phyloP scores from a whole-genome alignment of 1,140 invertebrate species.

The Bactericera cockerelli region DNA sequence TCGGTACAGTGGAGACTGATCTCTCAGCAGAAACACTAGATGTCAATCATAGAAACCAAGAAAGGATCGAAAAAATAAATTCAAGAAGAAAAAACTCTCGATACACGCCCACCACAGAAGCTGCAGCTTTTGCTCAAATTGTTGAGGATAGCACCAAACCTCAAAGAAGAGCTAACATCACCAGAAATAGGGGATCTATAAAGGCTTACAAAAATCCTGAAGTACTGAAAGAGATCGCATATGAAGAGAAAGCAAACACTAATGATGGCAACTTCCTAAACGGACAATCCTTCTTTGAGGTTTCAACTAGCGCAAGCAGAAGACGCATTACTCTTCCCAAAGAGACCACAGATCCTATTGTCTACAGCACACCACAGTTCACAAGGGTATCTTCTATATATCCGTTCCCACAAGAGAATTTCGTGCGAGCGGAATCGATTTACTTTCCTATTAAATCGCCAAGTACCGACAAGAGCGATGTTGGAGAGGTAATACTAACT shows the following conservation, averaged over 20 bases:
- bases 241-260: neutral
- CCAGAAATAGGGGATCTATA: neutral
- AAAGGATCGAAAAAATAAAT: neutral
- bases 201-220: conserved; percentile 6
- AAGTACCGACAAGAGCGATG: neutral
- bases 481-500: neutral
- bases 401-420: neutral
- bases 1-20: neutral
- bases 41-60: neutral
- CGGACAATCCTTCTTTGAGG: neutral
- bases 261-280: neutral
- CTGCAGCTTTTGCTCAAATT: neutral
- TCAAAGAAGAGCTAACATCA: neutral
- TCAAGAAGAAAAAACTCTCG: neutral
- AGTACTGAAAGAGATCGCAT: neutral
- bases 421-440: neutral
- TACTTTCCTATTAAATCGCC: neutral
- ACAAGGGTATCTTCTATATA: too few relatives aligned
- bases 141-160: conserved; percentile 3
- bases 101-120: conserved; percentile 8
- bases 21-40: neutral
- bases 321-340: neutral
- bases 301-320: neutral
- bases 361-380: neutral
- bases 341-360: neutral